Conservation (phyloP, 2,797 vertebrate species). For the Rhinoraja longicauda region DNA sequence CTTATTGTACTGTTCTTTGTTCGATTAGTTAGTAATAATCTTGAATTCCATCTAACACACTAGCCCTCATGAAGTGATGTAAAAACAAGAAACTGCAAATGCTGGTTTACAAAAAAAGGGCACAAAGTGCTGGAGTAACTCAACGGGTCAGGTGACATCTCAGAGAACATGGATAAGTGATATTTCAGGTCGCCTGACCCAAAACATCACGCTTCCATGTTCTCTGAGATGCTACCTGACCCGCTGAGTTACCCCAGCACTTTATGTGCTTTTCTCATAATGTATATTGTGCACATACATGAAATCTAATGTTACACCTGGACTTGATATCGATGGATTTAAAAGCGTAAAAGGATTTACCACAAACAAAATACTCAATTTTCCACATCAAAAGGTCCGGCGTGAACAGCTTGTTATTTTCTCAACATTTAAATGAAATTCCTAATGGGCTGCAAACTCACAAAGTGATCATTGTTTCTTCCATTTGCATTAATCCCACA, state of each 20-base stretch:
- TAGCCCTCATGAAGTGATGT: neutral
- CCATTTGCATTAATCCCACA: no score
- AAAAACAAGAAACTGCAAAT: no score
- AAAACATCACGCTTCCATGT: no score
- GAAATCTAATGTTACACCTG: neutral
- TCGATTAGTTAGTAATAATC: neutral
- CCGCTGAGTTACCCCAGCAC: no score
- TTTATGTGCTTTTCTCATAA: no score
- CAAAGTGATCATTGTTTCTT: neutral
- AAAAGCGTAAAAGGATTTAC: neutral
- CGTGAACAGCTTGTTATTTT: neutral
- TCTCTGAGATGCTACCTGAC: no score
- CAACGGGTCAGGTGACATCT: no score
- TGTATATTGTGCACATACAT: neutral
- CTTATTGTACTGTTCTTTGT: no score
- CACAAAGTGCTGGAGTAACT: no score
- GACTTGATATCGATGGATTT: neutral
- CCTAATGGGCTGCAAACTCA: neutral
- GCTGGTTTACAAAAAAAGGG: no score
- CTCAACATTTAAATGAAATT: neutral
- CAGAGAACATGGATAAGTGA: no score
- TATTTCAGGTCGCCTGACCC: no score
- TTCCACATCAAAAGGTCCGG: neutral
- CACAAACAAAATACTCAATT: neutral
- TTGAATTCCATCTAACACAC: neutral